Evolutionary conservation across 2,113 vertebrate species (phyloP).

Genomic region (Progne subis): DNA sequence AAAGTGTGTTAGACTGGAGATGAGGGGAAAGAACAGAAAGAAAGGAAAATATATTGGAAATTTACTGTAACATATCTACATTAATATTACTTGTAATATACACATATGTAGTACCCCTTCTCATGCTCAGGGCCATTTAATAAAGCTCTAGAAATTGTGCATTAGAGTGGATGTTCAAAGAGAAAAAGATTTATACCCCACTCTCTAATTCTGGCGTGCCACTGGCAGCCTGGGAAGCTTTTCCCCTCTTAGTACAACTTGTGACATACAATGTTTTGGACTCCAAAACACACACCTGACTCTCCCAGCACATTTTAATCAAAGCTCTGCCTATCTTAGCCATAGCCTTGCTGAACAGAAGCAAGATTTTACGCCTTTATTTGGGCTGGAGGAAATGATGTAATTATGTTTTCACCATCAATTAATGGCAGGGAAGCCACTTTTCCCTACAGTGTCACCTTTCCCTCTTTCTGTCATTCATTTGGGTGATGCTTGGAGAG

Average conservation of each 20-base stretch:
- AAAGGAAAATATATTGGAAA: not conserved
- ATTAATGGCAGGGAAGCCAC: not conserved
- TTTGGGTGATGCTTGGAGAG: accelerated
- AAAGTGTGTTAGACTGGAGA: not conserved
- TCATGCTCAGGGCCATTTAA: not conserved
- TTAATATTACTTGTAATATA: not conserved
- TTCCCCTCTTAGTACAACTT: not conserved
- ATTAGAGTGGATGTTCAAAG: not conserved
- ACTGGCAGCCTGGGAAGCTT: not conserved
- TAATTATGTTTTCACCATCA: not conserved
- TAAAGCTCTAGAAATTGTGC: not conserved
- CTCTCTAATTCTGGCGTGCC: accelerated
- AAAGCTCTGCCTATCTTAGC: not conserved
- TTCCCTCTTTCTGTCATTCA: not conserved
- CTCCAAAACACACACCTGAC: not conserved
- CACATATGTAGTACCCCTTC: not conserved
- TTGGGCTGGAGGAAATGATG: not conserved
- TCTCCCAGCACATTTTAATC: not conserved
- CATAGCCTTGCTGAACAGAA: not conserved
- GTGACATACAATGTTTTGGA: not conserved
- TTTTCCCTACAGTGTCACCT: not conserved
- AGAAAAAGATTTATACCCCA: not conserved
- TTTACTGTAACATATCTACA: not conserved
- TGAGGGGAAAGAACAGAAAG: not conserved
- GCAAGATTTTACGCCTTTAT: not conserved